These are phyloP conservation scores for Xestoiulus laeticollis DNA, from an alignment of 2,888 invertebrate genomes.

Conservation along the genomic window DNA sequence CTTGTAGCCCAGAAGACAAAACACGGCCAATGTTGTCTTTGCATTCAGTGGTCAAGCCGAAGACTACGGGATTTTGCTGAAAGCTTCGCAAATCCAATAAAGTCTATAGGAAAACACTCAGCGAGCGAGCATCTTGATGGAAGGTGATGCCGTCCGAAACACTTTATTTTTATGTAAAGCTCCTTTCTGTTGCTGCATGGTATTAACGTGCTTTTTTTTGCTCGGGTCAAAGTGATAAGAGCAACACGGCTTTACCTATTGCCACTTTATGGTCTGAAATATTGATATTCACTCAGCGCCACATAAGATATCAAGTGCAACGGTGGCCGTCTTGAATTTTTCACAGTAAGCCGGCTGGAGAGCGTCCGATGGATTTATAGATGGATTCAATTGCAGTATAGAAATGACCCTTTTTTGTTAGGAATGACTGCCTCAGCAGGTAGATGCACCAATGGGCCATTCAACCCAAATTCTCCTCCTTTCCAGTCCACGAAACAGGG, in stretches of 20 bases:
- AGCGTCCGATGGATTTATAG: background rate
- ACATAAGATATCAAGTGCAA: background rate
- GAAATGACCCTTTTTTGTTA: background rate
- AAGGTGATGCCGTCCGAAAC: constrained; percentile 23
- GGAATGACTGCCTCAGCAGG: background rate
- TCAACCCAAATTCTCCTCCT: background rate
- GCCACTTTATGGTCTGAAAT: background rate
- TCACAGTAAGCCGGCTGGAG: background rate
- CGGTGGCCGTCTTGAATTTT: background rate
- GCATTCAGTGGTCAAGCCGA: constrained; percentile 40
- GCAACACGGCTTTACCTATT: background rate
- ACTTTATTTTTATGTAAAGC: constrained; percentile 45
- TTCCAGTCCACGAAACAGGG: background rate
- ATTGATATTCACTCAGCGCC: background rate
- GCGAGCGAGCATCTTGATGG: background rate
- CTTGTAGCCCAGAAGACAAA: constrained; percentile 40
- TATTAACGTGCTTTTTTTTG: background rate
- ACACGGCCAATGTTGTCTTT: constrained; percentile 13
- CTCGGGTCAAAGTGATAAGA: background rate
- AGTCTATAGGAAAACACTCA: constrained; percentile 13
- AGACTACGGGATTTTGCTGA: constrained; percentile 22
- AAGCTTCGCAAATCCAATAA: constrained; percentile 43
- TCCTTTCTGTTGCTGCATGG: background rate
- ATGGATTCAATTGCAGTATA: background rate
- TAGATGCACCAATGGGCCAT: background rate